These are phyloP conservation scores for Pluvialis apricaria DNA, from an alignment of 2,113 vertebrate genomes.

Conservation along the genomic window DNA sequence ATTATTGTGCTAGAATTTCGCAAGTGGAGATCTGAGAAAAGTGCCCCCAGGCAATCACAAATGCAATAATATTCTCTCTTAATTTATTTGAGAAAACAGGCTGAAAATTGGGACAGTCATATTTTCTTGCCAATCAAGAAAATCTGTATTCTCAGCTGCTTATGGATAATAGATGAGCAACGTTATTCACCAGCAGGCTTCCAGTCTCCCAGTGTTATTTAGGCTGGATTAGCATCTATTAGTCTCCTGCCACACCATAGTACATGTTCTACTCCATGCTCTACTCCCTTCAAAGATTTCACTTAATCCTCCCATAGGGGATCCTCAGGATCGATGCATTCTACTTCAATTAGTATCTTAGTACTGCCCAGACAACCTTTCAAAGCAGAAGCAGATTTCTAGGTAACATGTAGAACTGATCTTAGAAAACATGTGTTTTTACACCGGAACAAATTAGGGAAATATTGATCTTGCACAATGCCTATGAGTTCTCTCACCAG, in stretches of 20 bases:
- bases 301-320: not conserved
- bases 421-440: not conserved
- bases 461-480: not conserved
- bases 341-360: not conserved
- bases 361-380: not conserved
- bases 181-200: not conserved
- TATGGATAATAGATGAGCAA: not conserved
- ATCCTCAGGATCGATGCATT: not conserved
- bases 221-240: not conserved
- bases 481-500: not conserved
- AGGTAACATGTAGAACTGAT: not conserved
- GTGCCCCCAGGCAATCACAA: not conserved
- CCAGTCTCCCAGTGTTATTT: not conserved
- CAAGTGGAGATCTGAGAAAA: not conserved
- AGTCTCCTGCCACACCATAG: not conserved
- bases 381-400: not conserved
- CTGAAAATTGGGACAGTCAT: not conserved
- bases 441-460: not conserved
- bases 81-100: conserved; percentile 3
- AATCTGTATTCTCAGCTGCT: not conserved
- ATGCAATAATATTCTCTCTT: not conserved
- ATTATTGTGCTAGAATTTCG: not conserved
- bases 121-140: not conserved
- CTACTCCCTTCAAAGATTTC: not conserved
- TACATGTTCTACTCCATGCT: fast-evolving